These are phyloP conservation scores for Gymnocephalus cernua DNA, from an alignment of 2,113 vertebrate genomes.

Conservation along the genomic window DNA sequence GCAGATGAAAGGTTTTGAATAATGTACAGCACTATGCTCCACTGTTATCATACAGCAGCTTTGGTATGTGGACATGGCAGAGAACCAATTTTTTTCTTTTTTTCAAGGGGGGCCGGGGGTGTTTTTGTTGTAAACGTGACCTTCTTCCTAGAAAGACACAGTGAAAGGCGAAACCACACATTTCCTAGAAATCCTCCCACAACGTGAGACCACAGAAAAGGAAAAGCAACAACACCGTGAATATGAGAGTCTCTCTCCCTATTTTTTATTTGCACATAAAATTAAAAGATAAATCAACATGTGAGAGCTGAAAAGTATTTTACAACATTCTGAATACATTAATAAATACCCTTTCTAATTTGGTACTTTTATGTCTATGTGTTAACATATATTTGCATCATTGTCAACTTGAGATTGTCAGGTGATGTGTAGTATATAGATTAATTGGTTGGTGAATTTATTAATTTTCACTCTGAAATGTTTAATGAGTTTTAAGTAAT, in stretches of 20 bases:
- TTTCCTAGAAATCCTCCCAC: conserved; percentile 44
- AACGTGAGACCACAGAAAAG: neutral
- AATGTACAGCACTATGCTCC: conserved; percentile 4
- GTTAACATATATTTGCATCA: too few species aligned
- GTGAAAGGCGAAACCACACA: conserved; percentile 13
- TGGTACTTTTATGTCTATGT: neutral
- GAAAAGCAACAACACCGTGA: neutral
- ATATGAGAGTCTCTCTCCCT: neutral
- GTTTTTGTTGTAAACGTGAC: conserved; percentile 9
- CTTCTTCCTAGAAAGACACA: conserved; percentile 58
- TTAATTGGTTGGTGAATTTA: too few species aligned
- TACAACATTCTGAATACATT: neutral
- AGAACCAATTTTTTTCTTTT: conserved; percentile 23
- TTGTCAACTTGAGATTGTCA: neutral
- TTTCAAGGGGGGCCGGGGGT: neutral
- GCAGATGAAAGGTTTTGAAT: conserved; percentile 1
- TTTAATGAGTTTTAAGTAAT: neutral
- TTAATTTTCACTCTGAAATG: neutral
- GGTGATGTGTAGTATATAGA: neutral
- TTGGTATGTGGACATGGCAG: conserved; percentile 33
- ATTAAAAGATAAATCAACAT: neutral
- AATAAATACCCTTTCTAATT: neutral
- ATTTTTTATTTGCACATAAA: neutral
- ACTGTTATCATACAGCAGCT: conserved; percentile 13
- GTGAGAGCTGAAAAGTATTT: neutral